A percentile compares a stretch with the other conserved stretches of the same genome.
Conservation (phyloP, 2,113 vertebrate genomes). For the Strix uralensis region DNA sequence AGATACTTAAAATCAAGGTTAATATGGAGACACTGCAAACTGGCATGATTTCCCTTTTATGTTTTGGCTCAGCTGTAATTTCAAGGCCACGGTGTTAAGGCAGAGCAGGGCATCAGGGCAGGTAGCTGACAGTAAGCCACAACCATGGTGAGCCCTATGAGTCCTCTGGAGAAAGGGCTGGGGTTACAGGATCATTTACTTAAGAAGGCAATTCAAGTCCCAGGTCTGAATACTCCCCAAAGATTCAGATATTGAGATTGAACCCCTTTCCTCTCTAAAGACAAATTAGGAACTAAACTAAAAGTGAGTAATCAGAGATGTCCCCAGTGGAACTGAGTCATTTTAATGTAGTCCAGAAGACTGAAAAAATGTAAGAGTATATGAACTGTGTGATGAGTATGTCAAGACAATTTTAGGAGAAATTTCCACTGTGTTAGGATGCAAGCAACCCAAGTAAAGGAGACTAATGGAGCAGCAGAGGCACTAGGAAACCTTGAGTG, state of each 20-base stretch:
- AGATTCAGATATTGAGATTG: not conserved
- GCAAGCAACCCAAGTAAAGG: not conserved
- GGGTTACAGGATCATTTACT: not conserved
- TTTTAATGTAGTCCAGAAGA: slow-evolving; percentile 31
- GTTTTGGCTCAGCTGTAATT: not conserved
- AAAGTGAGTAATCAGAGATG: not conserved
- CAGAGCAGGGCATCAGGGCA: not conserved
- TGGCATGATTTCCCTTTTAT: not conserved
- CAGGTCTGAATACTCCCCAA: not conserved
- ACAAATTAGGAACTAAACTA: not conserved
- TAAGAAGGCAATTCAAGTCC: not conserved
- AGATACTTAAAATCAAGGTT: not conserved
- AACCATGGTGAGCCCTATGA: rapidly evolving
- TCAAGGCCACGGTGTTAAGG: not conserved
- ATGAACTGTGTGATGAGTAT: not conserved
- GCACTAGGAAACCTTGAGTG: not conserved
- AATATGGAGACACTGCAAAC: not conserved
- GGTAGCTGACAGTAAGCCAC: not conserved
- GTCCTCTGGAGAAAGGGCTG: not conserved
- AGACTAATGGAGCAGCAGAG: not conserved
- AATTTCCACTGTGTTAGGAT: not conserved
- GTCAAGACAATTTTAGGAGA: not conserved
- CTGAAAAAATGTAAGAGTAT: not conserved
- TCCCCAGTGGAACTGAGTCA: not conserved
- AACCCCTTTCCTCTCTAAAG: not conserved